Conservation (phyloP, 2,113 vertebrate species). For the Brachionichthys hirsutus region DNA sequence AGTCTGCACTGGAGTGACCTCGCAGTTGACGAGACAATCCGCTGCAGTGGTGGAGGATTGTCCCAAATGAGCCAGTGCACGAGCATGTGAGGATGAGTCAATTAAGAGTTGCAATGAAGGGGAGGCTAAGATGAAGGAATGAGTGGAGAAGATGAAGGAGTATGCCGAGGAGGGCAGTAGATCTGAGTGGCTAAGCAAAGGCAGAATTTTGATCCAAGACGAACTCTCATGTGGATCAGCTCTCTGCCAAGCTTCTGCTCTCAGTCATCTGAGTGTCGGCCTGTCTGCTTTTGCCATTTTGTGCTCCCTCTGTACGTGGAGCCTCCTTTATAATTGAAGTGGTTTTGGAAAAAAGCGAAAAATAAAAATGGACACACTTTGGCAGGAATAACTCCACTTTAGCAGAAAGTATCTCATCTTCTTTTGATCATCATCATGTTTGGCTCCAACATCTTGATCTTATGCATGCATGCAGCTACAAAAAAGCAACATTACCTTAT, state of each 20-base stretch:
- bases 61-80: conserved; percentile 67
- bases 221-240: conserved; percentile 55
- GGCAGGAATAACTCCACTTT: background rate
- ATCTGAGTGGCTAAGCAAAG: conserved; percentile 56
- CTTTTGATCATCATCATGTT: too few species aligned
- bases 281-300: conserved; percentile 40
- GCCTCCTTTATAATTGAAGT: conserved; percentile 15
- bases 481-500: too few species aligned
- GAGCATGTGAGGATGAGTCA: conserved; percentile 74
- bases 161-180: conserved; percentile 30
- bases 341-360: background rate
- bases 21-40: conserved; percentile 69
- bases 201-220: conserved; percentile 59
- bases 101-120: conserved; percentile 75
- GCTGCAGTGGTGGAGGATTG: conserved; percentile 52
- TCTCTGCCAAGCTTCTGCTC: conserved; percentile 52
- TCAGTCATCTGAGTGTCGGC: conserved; percentile 34
- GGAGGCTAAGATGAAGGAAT: conserved; percentile 55
- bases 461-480: too few species aligned
- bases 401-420: too few species aligned
- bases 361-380: conserved; percentile 21
- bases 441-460: too few species aligned
- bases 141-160: conserved; percentile 39
- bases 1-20: conserved; percentile 60
- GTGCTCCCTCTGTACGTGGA: conserved; percentile 29